These are phyloP conservation scores for Melanocharis versteri DNA, from an alignment of 2,113 vertebrate species.

Conservation along the genomic window DNA sequence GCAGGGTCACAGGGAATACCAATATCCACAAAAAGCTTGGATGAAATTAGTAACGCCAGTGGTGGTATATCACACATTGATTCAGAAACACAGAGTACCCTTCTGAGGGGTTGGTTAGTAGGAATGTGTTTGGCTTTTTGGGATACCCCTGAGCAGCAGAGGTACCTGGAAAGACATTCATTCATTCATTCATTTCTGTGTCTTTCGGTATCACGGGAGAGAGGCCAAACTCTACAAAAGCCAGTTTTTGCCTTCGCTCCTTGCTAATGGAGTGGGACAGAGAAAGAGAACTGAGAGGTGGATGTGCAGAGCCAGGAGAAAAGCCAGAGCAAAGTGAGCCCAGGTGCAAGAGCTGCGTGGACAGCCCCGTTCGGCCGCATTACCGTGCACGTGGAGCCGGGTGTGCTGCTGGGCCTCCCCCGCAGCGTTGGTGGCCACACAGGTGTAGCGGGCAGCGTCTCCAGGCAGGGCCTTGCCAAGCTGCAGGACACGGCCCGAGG, in stretches of 20 bases:
- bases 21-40: not conserved
- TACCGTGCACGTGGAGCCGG: constrained; percentile 90
- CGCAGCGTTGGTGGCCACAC: constrained; percentile 92
- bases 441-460: constrained; percentile 89
- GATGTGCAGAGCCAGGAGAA: not conserved
- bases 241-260: not conserved
- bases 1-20: accelerated
- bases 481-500: constrained; percentile 83
- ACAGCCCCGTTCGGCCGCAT: not conserved
- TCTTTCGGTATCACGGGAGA: not conserved
- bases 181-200: not conserved
- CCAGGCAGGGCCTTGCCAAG: constrained; percentile 77
- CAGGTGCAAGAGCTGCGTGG: not conserved
- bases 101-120: not conserved
- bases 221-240: not conserved
- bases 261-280: not conserved
- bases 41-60: not conserved
- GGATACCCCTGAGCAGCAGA: not conserved
- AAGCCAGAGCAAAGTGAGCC: not conserved
- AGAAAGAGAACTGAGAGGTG: not conserved
- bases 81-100: not conserved
- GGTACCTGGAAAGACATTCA: not conserved
- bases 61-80: not conserved
- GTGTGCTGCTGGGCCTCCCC: constrained; percentile 88
- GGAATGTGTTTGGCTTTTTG: not conserved